Base-by-base conservation (phyloP, 1,140 invertebrate genomes). In the Zaprionus camerounensis region DNA sequence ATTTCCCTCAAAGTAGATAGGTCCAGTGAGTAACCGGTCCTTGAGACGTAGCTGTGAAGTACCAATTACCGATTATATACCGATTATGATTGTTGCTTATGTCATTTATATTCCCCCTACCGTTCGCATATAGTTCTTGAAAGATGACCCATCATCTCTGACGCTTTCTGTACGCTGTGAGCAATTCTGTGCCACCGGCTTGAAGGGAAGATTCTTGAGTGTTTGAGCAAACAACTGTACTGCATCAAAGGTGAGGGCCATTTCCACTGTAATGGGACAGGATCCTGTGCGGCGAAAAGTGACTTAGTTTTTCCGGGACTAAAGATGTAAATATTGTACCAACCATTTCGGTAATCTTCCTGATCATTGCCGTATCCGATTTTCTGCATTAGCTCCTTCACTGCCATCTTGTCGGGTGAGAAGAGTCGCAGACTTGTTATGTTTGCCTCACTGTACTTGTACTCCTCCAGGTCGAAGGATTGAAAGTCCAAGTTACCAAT, bases 1-100 rank as follows among this genome's bases (percentile, higher is more conserved):
- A 36, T 97, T 97, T 20, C 96, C 95, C 87, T 98, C 96, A 88
- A 99, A 98, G 82, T 96, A 95, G 20, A 99, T 95, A 7, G 95
- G 88, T 11, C 98, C 97, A 0, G 97, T 98, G 24, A 98, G 85
- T 2, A 98, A 63, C 1, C 76, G 73, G 7, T 92, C 75, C 7
- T 78, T 64, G 2, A 92, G 75, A 1, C 88, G 76, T 2, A 91
- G 38, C 91, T 92, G 34, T 26, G 56, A 9, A 13, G 17, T 24
- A 41, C 31, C 15, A 20, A 26, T 7, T n/a, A 44, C 0, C 31
- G 31, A 11, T 34, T 34, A 34, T 7, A 17, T 28, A 41, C 28
- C 15, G 24, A 26, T 7, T n/a, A 51, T 20, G 26, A 95, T 51
- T 77, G 91, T 92, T 61, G 91, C 34, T 36, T 91, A 92, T 93